Percentiles rank a stretch among this genome's conserved stretches.
phyloP scores from a whole-genome alignment of 2,888 invertebrate genomes.

The Phytoseiulus persimilis region DNA sequence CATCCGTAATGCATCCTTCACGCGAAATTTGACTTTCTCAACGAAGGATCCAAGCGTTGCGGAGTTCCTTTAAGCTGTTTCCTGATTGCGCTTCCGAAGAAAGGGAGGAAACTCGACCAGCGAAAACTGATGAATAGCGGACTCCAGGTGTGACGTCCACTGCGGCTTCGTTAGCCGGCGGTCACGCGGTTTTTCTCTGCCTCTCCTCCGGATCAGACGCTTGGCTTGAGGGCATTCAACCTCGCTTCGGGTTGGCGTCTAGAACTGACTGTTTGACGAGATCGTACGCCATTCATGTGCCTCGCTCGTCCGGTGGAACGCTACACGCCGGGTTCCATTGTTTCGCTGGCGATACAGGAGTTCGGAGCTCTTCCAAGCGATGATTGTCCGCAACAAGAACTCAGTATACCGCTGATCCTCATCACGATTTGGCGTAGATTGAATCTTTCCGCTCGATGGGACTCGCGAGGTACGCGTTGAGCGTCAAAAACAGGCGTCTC shows the following conservation, averaged over 20 bases:
- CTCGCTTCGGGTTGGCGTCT: neutral
- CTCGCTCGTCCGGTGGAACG: too few species aligned
- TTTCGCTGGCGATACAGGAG: too few species aligned
- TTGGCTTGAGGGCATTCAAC: neutral
- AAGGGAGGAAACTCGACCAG: neutral
- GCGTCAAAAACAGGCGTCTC: too few species aligned
- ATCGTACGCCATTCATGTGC: too few species aligned
- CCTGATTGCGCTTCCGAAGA: neutral
- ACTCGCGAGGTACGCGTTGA: too few species aligned
- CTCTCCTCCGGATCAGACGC: neutral
- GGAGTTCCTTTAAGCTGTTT: neutral
- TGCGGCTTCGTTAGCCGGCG: neutral
- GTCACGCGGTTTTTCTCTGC: neutral
- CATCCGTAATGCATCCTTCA: neutral
- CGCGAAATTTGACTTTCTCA: neutral
- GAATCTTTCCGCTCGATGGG: too few species aligned
- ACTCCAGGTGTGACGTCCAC: neutral
- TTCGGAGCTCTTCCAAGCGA: too few species aligned
- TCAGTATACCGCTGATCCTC: too few species aligned
- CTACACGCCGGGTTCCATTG: too few species aligned
- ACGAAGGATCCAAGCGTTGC: neutral
- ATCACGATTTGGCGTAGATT: too few species aligned
- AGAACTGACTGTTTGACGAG: neutral
- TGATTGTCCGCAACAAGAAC: too few species aligned
- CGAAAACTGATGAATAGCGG: neutral